Conservation (phyloP, 2,797 vertebrate species). For the Microhierax caerulescens region DNA sequence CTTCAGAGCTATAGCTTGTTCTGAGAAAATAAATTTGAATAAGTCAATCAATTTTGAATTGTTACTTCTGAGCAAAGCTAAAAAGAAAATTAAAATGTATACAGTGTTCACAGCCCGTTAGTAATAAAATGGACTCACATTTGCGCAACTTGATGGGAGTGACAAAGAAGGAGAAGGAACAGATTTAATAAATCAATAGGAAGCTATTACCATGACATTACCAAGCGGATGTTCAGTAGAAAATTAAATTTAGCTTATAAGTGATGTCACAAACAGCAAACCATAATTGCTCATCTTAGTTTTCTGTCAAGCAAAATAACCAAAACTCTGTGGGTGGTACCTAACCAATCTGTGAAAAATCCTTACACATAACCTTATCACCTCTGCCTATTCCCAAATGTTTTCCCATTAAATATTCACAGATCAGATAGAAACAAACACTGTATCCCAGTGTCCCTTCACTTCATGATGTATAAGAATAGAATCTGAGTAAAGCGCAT, state of each 20-base stretch:
- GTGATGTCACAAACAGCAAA: conserved; percentile 74
- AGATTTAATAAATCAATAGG: conserved; percentile 76
- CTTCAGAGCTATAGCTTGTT: background rate
- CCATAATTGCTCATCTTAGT: conserved; percentile 73
- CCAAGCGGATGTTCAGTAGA: conserved; percentile 75
- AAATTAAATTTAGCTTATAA: conserved; percentile 81
- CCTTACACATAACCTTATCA: conserved; percentile 27
- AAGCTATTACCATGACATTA: conserved; percentile 83
- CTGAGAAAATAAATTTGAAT: background rate
- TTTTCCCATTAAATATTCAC: background rate
- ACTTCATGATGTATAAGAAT: background rate
- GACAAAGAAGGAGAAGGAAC: conserved; percentile 66
- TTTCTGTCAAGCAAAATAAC: conserved; percentile 60
- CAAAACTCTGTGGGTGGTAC: conserved; percentile 30
- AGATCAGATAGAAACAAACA: background rate
- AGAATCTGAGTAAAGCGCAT: conserved; percentile 4
- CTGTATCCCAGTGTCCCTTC: background rate
- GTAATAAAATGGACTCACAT: conserved; percentile 16
- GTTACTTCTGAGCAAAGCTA: background rate
- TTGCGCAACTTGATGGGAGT: conserved; percentile 33
- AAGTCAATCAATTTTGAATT: background rate
- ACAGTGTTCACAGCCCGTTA: background rate
- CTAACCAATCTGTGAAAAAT: conserved; percentile 12
- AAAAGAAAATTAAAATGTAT: conserved; percentile 30
- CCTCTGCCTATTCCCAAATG: background rate